These are phyloP conservation scores for Genyomyrus donnyi DNA, from an alignment of 2,113 vertebrate genomes.

Conservation along the genomic window DNA sequence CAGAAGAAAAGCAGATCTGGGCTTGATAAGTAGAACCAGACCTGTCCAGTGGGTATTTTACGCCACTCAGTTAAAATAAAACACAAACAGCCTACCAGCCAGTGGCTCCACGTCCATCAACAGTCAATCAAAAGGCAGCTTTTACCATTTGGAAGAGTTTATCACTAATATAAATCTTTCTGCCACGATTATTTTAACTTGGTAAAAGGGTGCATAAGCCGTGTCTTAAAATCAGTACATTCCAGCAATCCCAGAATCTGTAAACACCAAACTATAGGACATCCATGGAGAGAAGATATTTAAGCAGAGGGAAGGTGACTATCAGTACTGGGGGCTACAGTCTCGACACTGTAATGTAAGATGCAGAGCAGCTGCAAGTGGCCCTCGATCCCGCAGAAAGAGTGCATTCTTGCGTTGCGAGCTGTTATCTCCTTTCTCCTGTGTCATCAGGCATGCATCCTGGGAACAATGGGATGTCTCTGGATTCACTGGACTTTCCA, in stretches of 20 bases:
- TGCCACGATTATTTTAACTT: neutral
- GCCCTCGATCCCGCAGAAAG: neutral
- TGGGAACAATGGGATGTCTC: neutral
- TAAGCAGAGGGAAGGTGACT: neutral
- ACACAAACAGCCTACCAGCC: constrained; percentile 35
- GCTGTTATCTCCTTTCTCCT: neutral
- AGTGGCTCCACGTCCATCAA: constrained; percentile 23
- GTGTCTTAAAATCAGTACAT: neutral
- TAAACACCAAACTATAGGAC: neutral
- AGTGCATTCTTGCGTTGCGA: neutral
- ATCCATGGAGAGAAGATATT: neutral
- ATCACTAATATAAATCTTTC: neutral
- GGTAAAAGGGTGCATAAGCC: neutral
- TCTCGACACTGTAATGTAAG: neutral
- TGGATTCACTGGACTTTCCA: constrained; percentile 20
- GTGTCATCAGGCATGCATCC: neutral
- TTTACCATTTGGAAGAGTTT: neutral
- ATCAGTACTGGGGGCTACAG: neutral
- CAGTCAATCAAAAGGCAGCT: neutral
- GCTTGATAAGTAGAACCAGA: constrained; percentile 68
- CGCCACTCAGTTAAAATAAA: constrained; percentile 53
- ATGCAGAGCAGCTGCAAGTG: neutral
- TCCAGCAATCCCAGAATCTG: neutral
- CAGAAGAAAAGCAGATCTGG: constrained; percentile 61
- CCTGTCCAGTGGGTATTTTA: constrained; percentile 46